Evolutionary conservation across 2,797 vertebrate genomes (phyloP), one percentile per base, ranked within the genome.

Genomic region (Malurus leucopterus): DNA sequence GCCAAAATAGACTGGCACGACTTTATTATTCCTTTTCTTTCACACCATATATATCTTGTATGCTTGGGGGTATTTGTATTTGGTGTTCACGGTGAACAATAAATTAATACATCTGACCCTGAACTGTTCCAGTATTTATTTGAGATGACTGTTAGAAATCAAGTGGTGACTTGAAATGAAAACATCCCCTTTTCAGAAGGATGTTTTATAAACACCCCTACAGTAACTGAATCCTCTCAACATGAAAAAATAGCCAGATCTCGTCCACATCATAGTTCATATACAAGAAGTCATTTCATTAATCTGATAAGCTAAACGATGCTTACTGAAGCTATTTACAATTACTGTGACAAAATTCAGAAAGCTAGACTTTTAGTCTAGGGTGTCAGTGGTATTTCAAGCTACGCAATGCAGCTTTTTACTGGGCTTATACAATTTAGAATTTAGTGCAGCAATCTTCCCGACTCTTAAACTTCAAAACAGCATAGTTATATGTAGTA

Each of bases 391-490:
- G 98, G 97, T 96, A 97, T 96, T 96, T 98, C 96, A 96, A 77
- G 98, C 98, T 98, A 99, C 96, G 53, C 94, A 96, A 95, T 93
- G 93, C 92, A 96, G 94, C 97, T 96, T 96, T 95, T 96, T 95
- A 96, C 93, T 93, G 95, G 95, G 96, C 97, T 97, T 97, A 97
- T 95, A 97, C 96, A 96, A 96, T 95, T 98, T 99, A 99, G 98
- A 99, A 99, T 98, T 99, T 99, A 98, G 99, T 99, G 98, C 99
- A 99, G 99, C 99, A 99, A 97, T 99, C 99, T 98, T 99, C 99
- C 98, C 98, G 99, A 99, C 99, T 99, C 98, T 99, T 99, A 99
- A 99, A 99, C 99, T 99, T 99, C 99, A 99, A 99, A 98, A 99
- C 99, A 89, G 99, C 99, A 99, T 98, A 99, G 98, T 99, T 99